A percentile compares a stretch with the other conserved stretches of the same genome.
Evolutionary conservation across 1,140 invertebrate species (phyloP).

Genomic region (Papilio polytes): DNA sequence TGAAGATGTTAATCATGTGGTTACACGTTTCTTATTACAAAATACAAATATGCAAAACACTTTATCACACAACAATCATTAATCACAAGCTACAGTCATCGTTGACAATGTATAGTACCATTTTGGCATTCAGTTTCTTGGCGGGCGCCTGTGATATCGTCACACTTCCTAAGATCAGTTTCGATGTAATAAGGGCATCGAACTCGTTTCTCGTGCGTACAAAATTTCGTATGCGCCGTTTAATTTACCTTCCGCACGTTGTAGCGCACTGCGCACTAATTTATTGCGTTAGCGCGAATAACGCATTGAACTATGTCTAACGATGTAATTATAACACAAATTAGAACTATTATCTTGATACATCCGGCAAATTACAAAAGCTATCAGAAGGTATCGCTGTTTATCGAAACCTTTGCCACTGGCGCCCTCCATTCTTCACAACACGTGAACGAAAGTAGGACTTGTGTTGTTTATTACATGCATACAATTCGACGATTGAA

Average conservation of each 20-base stretch:
- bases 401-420: conserved; percentile 67
- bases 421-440: conserved; percentile 51
- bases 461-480: conserved; percentile 42
- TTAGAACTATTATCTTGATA: conserved; percentile 52
- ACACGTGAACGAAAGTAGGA: conserved; percentile 42
- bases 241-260: conserved; percentile 29
- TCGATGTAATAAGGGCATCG: conserved; percentile 40
- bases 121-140: conserved; percentile 25
- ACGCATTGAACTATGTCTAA: conserved; percentile 36
- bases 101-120: conserved; percentile 15
- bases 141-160: conserved; percentile 1
- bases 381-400: conserved; percentile 52
- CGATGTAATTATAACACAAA: conserved; percentile 45
- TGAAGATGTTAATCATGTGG: background rate
- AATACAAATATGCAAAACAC: background rate
- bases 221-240: conserved; percentile 35
- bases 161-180: conserved; percentile 35
- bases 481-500: background rate
- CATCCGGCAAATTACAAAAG: conserved; percentile 66
- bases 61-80: background rate
- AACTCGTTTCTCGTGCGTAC: conserved; percentile 34
- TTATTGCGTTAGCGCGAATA: conserved; percentile 30
- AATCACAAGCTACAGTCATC: conserved; percentile 2
- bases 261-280: conserved; percentile 30
- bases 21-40: background rate